These are phyloP conservation scores for Ophion ventricosus DNA, from an alignment of 2,888 invertebrate species.

Conservation along the genomic window DNA sequence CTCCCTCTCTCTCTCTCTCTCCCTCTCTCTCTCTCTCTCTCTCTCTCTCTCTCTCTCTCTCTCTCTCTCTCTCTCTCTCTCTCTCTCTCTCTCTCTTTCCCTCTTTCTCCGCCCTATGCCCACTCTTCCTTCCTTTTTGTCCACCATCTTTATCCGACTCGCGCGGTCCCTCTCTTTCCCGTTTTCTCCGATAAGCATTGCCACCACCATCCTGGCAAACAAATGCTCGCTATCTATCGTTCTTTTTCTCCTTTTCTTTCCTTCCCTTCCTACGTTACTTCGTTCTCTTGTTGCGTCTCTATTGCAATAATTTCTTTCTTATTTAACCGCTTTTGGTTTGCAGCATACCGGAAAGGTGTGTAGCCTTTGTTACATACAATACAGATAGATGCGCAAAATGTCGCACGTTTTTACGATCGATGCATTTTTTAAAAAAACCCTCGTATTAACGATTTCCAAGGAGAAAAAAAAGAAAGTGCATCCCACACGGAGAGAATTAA, in stretches of 20 bases:
- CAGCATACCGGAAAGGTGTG: no score
- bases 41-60: slow-evolving; percentile 31
- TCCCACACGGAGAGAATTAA: no score
- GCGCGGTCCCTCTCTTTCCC: slow-evolving; percentile 36
- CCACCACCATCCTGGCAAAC: slow-evolving; percentile 69
- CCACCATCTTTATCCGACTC: slow-evolving; percentile 52
- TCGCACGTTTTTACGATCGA: no score
- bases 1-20: slow-evolving; percentile 37
- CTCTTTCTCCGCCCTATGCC: slow-evolving; percentile 45
- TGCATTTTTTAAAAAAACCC: no score
- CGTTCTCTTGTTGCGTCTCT: slow-evolving; percentile 39
- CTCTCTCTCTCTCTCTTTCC: slow-evolving; percentile 43
- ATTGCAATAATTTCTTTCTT: neutral
- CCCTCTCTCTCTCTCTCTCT: slow-evolving; percentile 45
- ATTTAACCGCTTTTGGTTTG: neutral
- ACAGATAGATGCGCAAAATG: no score
- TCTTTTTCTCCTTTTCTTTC: slow-evolving; percentile 40
- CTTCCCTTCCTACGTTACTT: slow-evolving; percentile 19
- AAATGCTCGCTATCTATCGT: slow-evolving; percentile 69
- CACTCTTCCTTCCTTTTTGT: slow-evolving; percentile 46
- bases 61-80: slow-evolving; percentile 40
- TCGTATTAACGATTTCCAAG: no score
- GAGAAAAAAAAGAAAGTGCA: no score
- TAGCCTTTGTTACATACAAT: no score
- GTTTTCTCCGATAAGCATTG: slow-evolving; percentile 56